Conservation (phyloP, 37 sponge, comb jelly and placozoan species). For the Bolinopsis microptera region DNA sequence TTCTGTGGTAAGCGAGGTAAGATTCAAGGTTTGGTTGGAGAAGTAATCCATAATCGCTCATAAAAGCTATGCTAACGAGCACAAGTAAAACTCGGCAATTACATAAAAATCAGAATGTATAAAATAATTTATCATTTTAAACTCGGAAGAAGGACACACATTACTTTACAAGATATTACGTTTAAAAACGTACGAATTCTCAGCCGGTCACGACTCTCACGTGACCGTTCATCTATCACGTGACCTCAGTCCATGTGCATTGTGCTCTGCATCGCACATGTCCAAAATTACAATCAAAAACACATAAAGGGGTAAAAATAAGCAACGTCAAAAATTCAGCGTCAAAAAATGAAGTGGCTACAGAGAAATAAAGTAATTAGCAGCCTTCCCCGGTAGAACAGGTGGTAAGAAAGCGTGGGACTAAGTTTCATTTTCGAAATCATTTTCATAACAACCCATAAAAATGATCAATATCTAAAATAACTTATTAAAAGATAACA, state of each 20-base stretch:
- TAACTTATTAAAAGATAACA: neutral
- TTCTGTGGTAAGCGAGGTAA: no score
- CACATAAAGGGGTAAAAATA: neutral
- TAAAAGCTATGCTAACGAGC: no score
- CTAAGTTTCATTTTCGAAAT: neutral
- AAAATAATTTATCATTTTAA: constrained; percentile 48
- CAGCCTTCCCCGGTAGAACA: no score
- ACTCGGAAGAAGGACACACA: neutral
- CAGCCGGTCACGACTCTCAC: neutral
- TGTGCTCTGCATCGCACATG: neutral
- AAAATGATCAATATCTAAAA: neutral
- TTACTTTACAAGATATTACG: neutral
- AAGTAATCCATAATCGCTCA: no score
- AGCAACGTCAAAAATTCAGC: neutral
- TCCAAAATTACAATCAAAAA: neutral
- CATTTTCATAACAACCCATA: neutral
- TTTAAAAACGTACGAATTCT: neutral
- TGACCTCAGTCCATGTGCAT: neutral
- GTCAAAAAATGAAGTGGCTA: neutral
- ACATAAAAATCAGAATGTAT: constrained; percentile 44
- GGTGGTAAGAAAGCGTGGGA: no score
- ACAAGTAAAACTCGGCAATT: neutral
- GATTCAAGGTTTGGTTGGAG: no score
- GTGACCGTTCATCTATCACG: neutral
- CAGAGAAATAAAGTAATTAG: no score